Evolutionary conservation across 2,113 vertebrate species (phyloP).

Genomic region (Dromas ardeola): DNA sequence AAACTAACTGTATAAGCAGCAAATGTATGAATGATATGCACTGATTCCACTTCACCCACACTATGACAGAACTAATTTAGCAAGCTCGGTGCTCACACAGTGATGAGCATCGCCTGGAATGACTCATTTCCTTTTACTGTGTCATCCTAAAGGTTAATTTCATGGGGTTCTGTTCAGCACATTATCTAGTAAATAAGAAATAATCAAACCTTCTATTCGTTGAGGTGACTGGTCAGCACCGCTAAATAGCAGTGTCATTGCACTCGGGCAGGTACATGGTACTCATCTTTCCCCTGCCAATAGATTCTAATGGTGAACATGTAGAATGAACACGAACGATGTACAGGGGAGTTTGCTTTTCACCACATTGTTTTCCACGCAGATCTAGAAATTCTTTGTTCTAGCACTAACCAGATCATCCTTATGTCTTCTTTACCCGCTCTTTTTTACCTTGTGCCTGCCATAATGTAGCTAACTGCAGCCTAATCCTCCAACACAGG

Average conservation of each 20-base stretch:
- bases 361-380: not conserved
- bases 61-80: slow-evolving; percentile 30
- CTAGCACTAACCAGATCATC: not conserved
- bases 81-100: not conserved
- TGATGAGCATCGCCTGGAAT: slow-evolving; percentile 10
- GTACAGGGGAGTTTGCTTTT: not conserved
- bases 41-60: slow-evolving; percentile 49
- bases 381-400: not conserved
- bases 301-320: not conserved
- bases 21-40: slow-evolving; percentile 14
- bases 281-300: not conserved
- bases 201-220: not conserved
- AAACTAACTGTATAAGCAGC: not conserved
- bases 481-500: no score
- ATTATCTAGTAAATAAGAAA: not conserved
- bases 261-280: not conserved
- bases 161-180: not conserved
- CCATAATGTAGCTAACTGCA: not conserved
- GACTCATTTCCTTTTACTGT: slow-evolving; percentile 51
- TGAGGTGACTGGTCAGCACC: not conserved
- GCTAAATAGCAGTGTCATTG: not conserved
- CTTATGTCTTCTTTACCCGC: not conserved
- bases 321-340: not conserved
- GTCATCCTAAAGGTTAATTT: slow-evolving; percentile 53
- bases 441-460: not conserved